phyloP scores from a whole-genome alignment of 2,797 vertebrate genomes.

The Phalloptychus januarius region DNA sequence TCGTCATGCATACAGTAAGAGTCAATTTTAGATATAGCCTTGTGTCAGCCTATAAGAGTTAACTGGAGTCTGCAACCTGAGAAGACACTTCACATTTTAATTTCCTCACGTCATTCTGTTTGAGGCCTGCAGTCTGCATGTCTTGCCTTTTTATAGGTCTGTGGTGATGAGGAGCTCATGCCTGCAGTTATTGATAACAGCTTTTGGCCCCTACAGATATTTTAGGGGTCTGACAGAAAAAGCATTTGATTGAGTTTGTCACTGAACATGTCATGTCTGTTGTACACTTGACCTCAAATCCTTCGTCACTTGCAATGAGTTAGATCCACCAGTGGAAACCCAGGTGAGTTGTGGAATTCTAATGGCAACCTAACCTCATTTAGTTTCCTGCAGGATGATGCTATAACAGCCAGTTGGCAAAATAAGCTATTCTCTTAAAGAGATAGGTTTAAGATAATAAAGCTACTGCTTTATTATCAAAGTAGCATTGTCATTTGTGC shows the following conservation, averaged over 20 bases:
- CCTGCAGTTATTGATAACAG: conserved; percentile 46
- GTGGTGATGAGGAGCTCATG: conserved; percentile 17
- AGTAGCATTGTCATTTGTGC: not conserved
- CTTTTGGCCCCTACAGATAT: conserved; percentile 22
- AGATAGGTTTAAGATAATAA: too few relatives aligned
- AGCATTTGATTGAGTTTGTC: conserved; percentile 31
- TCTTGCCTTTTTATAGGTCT: conserved; percentile 25
- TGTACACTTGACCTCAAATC: conserved; percentile 35
- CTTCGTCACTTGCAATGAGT: conserved; percentile 6
- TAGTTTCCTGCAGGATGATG: not conserved
- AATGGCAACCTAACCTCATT: not conserved
- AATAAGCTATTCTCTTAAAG: not conserved
- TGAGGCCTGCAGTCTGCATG: conserved; percentile 21
- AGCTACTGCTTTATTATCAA: too few relatives aligned
- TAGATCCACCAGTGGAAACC: conserved; percentile 21
- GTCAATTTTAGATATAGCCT: conserved; percentile 20
- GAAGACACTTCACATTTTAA: conserved; percentile 43
- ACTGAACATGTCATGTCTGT: conserved; percentile 54
- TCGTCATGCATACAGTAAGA: conserved; percentile 13
- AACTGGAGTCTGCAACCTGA: conserved; percentile 40
- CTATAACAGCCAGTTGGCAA: not conserved
- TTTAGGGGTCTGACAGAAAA: not conserved
- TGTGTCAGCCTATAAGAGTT: conserved; percentile 39
- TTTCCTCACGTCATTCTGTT: conserved; percentile 31
- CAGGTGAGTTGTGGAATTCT: not conserved